Base-by-base conservation (phyloP, 2,797 vertebrate genomes). In the Morus bassanus region DNA sequence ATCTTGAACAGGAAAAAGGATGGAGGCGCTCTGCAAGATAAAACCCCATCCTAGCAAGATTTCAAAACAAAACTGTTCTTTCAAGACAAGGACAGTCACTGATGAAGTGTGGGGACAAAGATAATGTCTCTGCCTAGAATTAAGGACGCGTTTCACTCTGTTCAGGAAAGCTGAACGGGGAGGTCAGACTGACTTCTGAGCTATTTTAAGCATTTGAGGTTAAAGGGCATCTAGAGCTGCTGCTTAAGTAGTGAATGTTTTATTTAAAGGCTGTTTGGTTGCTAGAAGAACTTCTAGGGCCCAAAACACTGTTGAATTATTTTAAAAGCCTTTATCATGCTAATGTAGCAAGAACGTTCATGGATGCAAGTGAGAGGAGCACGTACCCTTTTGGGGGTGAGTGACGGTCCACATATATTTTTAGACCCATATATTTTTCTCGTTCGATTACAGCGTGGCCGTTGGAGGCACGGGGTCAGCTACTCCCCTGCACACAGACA, bases 381-480 rank as follows among this genome's bases (percentile, higher is more conserved):
- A 21, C 5, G 0, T 6, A 7, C 19, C 33, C 6, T 6, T 9
- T 24, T 7, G 7, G 30, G 48, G 45, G 35, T 4, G 3, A 2
- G 1, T 3, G 48, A 23, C 0, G 3, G 48, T 14, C 81, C 74
- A 35, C 28, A 4, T 2, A 4, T 12, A 1, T 28, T 53, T 92
- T 63, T 5, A 67, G 14, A 30, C 17, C 6, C 11, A 0, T 48
- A 1, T 2, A 2, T 50, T 68, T 28, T n/a, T 48, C 54, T 61
- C 1, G 0, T 21, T 76, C 2, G 17, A 5, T 68, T 21, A 10
- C 37, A 16, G 17, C 0, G 0, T 13, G 67, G 53, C 25, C 1
- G 17, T 4, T 9, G 8, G 50, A 67, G 59, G 45, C 0, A 1
- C 10, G 1, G 48, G 46, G 21, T 60, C 74, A 46, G 90, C 43